Conservation (phyloP, 2,888 invertebrate genomes). For the Habrosyne pyritoides region DNA sequence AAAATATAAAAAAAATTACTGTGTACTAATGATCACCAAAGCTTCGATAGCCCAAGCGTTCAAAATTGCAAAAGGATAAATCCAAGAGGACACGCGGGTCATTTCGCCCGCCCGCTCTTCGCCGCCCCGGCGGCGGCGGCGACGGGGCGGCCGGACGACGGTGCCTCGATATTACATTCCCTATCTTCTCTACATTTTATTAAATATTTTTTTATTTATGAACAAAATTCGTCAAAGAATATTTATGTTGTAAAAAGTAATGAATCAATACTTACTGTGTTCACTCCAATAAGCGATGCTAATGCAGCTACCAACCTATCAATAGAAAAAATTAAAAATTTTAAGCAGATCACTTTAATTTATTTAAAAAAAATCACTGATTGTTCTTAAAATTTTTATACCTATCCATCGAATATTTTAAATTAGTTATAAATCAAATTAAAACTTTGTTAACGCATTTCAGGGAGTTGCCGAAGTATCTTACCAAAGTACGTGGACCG, state of each 20-base stretch:
- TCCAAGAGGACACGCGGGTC: conserved; percentile 64
- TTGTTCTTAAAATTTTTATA: conserved; percentile 15
- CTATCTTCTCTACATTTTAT: conserved; percentile 52
- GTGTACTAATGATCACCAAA: not conserved
- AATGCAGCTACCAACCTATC: conserved; percentile 73
- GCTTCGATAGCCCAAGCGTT: conserved; percentile 47
- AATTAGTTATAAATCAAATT: not conserved
- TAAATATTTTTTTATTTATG: conserved; percentile 19
- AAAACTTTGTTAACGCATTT: not conserved
- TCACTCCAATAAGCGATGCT: conserved; percentile 63
- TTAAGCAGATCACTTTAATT: conserved; percentile 15
- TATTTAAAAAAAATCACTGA: conserved; percentile 14
- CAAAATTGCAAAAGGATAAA: conserved; percentile 75
- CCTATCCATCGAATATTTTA: not conserved
- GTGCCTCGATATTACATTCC: conserved; percentile 48
- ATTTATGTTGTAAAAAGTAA: conserved; percentile 16
- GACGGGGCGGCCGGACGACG: conserved; percentile 10
- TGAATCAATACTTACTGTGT: conserved; percentile 59
- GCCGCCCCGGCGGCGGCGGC: conserved; percentile 17
- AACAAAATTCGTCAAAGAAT: not conserved
- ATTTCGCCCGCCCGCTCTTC: conserved; percentile 40
- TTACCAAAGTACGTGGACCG: conserved; percentile 79
- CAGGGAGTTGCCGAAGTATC: conserved; percentile 22
- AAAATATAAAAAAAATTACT: too few relatives aligned
- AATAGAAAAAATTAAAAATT: conserved; percentile 30